These are phyloP conservation scores for Ochotona curzoniae DNA, from an alignment of 2,113 vertebrate species.

Conservation along the genomic window DNA sequence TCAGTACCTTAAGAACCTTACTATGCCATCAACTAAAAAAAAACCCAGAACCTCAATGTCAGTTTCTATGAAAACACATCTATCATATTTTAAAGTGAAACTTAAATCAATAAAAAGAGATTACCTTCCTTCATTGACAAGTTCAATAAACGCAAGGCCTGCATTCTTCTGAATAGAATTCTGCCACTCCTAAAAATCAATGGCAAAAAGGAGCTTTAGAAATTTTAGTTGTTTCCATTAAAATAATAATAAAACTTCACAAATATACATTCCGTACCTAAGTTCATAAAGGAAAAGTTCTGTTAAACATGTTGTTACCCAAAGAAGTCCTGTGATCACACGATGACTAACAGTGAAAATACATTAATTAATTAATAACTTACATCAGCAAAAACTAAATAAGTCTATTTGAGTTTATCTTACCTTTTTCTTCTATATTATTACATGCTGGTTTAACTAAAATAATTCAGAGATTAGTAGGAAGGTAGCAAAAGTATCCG, in stretches of 20 bases:
- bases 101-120: conserved; percentile 57
- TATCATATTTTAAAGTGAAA: conserved; percentile 38
- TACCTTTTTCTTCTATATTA: background rate
- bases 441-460: background rate
- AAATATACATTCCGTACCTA: background rate
- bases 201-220: conserved; percentile 63
- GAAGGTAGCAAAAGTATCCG: background rate
- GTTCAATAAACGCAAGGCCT: conserved; percentile 93
- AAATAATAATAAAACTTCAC: conserved; percentile 4
- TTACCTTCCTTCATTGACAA: conserved; percentile 95
- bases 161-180: conserved; percentile 97
- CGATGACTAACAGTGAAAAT: background rate
- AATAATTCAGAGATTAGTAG: background rate
- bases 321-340: background rate
- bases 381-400: conserved; percentile 14
- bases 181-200: conserved; percentile 91
- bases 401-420: background rate
- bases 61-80: background rate
- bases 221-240: conserved; percentile 49
- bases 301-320: background rate
- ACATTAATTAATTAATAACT: background rate
- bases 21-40: background rate
- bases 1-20: background rate
- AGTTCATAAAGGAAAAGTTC: background rate
- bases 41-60: background rate